Evolutionary conservation across 1,140 invertebrate species (phyloP), one percentile per base, ranked within the genome.

Genomic region (Drosophila sproati): DNA sequence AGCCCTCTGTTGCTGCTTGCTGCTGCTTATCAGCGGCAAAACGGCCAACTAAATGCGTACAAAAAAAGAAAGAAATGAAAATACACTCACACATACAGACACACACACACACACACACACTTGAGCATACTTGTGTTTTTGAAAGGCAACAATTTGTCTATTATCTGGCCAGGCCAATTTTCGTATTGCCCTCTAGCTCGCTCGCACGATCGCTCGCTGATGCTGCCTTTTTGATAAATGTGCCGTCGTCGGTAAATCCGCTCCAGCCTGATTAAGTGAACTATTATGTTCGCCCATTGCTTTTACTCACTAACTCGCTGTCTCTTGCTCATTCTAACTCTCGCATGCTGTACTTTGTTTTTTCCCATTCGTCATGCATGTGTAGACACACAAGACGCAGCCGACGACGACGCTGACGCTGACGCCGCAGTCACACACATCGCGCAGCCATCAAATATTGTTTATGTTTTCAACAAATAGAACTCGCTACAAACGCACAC

Each of bases 211-310:
- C n/a, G 39, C 29, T 28, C 37, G 10, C 39, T 59, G 71, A 51
- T 74, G 64, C 54, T 60, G 66, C 51, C 57, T 61, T 50, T 62
- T 64, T 68, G 79, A 78, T 80, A 78, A 66, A 74, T 82, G 51
- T 67, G 56, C 77, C 59, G 55, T 61, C 66, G 60, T 60, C 56
- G 54, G 82, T 77, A 87, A 87, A 87, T 87, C 83, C 77, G 73
- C 80, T 88, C 73, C 83, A 87, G 80, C 83, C 83, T 87, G 83
- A 87, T 87, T 87, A 87, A 87, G 85, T 87, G 80, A 82, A 87
- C 85, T 86, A 82, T 86, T 82, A 87, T 87, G 82, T 66, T 63
- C 34, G 63, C 47, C 57, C 73, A 45, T 45, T 61, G 59, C 61
- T n/a, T 56, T 12, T 32, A 31, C 41, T 61, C 35, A 52, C 2